Evolutionary conservation across 2,113 vertebrate genomes (phyloP).

Genomic region (Macquaria australasica): DNA sequence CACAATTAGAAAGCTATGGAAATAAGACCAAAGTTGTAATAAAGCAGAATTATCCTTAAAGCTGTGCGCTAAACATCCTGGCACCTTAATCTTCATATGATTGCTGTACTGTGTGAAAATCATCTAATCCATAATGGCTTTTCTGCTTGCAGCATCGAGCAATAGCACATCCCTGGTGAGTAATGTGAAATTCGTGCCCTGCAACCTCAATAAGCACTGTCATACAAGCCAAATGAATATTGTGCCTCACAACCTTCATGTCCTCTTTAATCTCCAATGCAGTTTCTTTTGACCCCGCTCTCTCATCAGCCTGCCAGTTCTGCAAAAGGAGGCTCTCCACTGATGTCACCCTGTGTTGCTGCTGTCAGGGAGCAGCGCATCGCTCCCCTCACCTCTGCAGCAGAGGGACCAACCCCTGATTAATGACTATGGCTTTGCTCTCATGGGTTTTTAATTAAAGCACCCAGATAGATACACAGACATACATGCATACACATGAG

Average conservation of each 20-base stretch:
- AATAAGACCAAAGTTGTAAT: neutral
- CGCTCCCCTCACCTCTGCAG: constrained; percentile 48
- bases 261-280: constrained; percentile 21
- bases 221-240: constrained; percentile 22
- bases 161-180: neutral
- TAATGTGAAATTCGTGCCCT: constrained; percentile 15
- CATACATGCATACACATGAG: constrained; percentile 13
- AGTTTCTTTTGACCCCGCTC: constrained; percentile 5
- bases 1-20: neutral
- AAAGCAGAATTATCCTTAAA: neutral
- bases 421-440: constrained; percentile 57
- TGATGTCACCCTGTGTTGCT: constrained; percentile 47
- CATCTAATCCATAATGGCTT: constrained; percentile 3
- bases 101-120: neutral
- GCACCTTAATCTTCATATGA: neutral
- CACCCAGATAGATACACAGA: constrained; percentile 37
- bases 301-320: constrained; percentile 18
- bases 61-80: neutral
- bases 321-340: neutral
- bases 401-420: constrained; percentile 46
- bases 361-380: constrained; percentile 28
- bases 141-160: neutral
- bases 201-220: constrained; percentile 20
- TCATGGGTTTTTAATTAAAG: constrained; percentile 72
- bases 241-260: constrained; percentile 1